Percentiles rank a stretch among this genome's conserved stretches.
Evolutionary conservation across 2,113 vertebrate genomes (phyloP).

Genomic region (Phylloscopus whistleri): DNA sequence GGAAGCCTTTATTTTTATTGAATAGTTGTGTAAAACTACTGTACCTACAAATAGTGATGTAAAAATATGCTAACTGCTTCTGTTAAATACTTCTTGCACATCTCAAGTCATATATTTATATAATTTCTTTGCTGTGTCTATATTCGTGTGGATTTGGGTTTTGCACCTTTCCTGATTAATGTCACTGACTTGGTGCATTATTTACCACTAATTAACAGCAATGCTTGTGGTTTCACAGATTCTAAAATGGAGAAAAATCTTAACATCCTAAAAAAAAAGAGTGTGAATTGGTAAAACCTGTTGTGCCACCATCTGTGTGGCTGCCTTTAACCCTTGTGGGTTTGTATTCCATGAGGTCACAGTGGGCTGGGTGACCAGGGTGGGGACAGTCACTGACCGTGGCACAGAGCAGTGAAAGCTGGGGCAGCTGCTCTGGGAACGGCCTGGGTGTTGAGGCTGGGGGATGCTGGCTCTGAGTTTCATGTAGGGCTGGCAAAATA

Average conservation of each 20-base stretch:
- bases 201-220: not conserved
- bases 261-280: not conserved
- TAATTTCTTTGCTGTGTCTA: not conserved
- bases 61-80: not conserved
- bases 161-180: not conserved
- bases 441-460: not conserved
- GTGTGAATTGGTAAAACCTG: not conserved
- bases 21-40: not conserved
- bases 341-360: not conserved
- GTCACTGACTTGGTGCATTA: not conserved
- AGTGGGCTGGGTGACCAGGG: not conserved
- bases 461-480: not conserved
- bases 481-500: rapidly evolving
- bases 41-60: not conserved
- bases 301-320: not conserved
- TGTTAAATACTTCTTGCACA: not conserved
- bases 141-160: not conserved
- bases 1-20: not conserved
- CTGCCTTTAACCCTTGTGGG: not conserved
- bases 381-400: not conserved
- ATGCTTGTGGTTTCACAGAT: not conserved
- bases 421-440: not conserved
- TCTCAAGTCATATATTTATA: not conserved
- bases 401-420: not conserved
- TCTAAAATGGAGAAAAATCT: not conserved